Evolutionary conservation across 2,113 vertebrate genomes (phyloP).

Genomic region (Ovis aries): ARS-UI_Ramb_v3.0 NC_056072.1:11053501-11054000

Average conservation of each 20-base stretch:
- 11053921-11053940: not conserved
- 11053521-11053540: rapidly evolving
- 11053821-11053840: not conserved
- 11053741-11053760: not conserved
- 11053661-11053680: not conserved
- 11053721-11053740: not conserved
- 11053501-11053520: not conserved
- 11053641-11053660: too few species aligned
- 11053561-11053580: too few species aligned
- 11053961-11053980: not conserved
- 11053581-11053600: not conserved
- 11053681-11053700: not conserved
- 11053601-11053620: not conserved
- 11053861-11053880: not conserved
- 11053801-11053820: not conserved
- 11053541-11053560: not conserved
- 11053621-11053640: not conserved
- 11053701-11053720: not conserved
- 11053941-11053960: not conserved
- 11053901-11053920: not conserved
- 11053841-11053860: not conserved
- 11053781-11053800: not conserved
- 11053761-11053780: not conserved
- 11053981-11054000: not conserved
- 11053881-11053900: not conserved